Conservation (phyloP, 2,888 invertebrate species). For the Leptinotarsa tumamoca region DNA sequence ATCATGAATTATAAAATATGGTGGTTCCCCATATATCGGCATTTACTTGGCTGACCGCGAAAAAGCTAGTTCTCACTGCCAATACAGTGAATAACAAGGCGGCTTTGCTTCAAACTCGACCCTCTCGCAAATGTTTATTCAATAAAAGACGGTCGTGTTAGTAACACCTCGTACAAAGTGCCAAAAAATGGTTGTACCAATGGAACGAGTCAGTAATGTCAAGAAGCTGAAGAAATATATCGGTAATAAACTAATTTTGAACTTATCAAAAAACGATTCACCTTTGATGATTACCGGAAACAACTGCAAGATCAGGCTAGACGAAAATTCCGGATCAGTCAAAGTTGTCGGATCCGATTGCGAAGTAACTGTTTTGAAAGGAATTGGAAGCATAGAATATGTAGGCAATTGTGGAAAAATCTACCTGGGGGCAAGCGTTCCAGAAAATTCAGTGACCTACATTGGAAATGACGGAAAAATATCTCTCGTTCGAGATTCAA, state of each 20-base stretch:
- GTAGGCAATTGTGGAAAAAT: slow-evolving; percentile 50
- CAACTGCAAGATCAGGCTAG: slow-evolving; percentile 45
- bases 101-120: slow-evolving; percentile 20
- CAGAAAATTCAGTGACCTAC: slow-evolving; percentile 43
- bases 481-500: not conserved
- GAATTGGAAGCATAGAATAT: slow-evolving; percentile 44
- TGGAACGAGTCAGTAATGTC: slow-evolving; percentile 30
- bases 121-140: slow-evolving; percentile 13
- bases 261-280: slow-evolving; percentile 37
- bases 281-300: slow-evolving; percentile 46
- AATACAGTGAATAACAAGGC: slow-evolving; percentile 19
- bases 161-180: not conserved
- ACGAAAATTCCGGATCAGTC: slow-evolving; percentile 41
- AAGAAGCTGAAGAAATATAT: slow-evolving; percentile 37
- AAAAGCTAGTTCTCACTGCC: slow-evolving; percentile 22
- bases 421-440: slow-evolving; percentile 37
- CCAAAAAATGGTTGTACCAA: slow-evolving; percentile 40
- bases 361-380: slow-evolving; percentile 43
- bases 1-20: slow-evolving; percentile 21
- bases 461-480: slow-evolving; percentile 47
- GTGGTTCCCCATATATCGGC: slow-evolving; percentile 33
- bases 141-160: not conserved
- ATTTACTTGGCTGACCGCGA: slow-evolving; percentile 33
- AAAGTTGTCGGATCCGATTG: slow-evolving; percentile 48
- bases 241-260: slow-evolving; percentile 47